Evolutionary conservation across 2,888 invertebrate species (phyloP).

Genomic region (Podotricha telesiphe): DNA sequence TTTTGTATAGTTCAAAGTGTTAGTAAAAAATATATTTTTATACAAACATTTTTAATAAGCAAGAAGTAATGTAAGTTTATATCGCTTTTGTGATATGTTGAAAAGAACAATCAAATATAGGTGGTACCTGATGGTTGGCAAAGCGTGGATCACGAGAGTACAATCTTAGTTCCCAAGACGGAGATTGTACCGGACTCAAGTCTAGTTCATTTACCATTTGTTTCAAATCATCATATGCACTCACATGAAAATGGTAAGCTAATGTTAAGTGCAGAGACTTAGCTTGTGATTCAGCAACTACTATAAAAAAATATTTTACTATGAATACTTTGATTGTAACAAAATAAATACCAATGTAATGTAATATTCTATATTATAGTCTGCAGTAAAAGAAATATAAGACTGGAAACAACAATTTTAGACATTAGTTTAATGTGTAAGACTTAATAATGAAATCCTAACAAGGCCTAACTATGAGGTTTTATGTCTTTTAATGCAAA

Average conservation of each 20-base stretch:
- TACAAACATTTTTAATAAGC: too few relatives aligned
- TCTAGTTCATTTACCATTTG: constrained; percentile 89
- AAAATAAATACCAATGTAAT: too few relatives aligned
- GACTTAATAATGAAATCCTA: background rate
- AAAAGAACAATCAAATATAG: background rate
- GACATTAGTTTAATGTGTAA: background rate
- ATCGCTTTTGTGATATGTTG: too few relatives aligned
- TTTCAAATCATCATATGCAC: constrained; percentile 88
- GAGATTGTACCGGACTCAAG: constrained; percentile 75
- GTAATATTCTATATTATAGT: too few relatives aligned
- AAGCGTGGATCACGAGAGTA: constrained; percentile 93
- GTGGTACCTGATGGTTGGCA: constrained; percentile 83
- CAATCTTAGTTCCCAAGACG: constrained; percentile 92
- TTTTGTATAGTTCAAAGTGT: too few relatives aligned
- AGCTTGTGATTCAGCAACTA: constrained; percentile 90
- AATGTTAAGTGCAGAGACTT: constrained; percentile 94
- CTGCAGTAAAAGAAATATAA: too few relatives aligned
- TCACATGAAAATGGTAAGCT: constrained; percentile 92
- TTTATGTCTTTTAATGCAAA: too few relatives aligned
- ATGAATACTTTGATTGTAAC: background rate
- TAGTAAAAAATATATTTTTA: too few relatives aligned
- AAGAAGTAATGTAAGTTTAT: too few relatives aligned
- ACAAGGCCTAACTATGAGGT: too few relatives aligned
- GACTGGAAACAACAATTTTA: background rate
- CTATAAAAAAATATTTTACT: constrained; percentile 64